Evolutionary conservation across 2,113 vertebrate genomes (phyloP), one percentile per base, ranked within the genome.

Genomic region (Serinus canaria): DNA sequence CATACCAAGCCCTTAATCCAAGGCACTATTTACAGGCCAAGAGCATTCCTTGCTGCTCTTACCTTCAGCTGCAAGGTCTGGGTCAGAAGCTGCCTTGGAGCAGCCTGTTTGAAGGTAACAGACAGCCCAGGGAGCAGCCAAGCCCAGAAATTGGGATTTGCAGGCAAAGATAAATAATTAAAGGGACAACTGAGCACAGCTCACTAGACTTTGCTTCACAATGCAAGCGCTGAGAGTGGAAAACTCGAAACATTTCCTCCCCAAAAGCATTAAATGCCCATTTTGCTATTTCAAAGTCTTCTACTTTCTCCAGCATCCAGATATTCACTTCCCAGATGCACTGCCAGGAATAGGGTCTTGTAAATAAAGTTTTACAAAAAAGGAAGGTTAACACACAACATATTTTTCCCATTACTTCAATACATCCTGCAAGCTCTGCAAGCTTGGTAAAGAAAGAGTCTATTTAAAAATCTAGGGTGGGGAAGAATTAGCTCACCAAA

Each of bases 401-500:
- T 83, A 70, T 96, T 97, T 97, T 94, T 64, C 85, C 79, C 60
- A 90, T 96, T 86, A 72, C 92, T 90, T 92, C 90, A 96, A 89
- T 87, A 72, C 23, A 89, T 93, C 92, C 88, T 96, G 90, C 85
- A 59, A 83, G 82, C 30, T 72, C 75, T 50, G 64, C 58, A 56
- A 89, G 87, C 90, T 27, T 63, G 74, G 93, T 96, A 95, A 86
- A 93, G 87, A 96, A 96, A 91, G 84, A 95, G 80, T 92, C 93
- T 92, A 87, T 90, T 95, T 94, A 84, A 95, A 95, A 96, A 87
- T 72, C 76, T 11, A 95, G 94, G 86, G 95, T 93, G 94, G 95
- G 86, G 93, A 92, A 94, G 95, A 96, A 96, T 96, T 94, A 97
- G 94, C 94, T 97, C 94, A 96, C 76, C 80, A 92, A 94, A 95